Conservation (phyloP, 2,888 invertebrate genomes). For the Sphaerophoria rueppellii region DNA sequence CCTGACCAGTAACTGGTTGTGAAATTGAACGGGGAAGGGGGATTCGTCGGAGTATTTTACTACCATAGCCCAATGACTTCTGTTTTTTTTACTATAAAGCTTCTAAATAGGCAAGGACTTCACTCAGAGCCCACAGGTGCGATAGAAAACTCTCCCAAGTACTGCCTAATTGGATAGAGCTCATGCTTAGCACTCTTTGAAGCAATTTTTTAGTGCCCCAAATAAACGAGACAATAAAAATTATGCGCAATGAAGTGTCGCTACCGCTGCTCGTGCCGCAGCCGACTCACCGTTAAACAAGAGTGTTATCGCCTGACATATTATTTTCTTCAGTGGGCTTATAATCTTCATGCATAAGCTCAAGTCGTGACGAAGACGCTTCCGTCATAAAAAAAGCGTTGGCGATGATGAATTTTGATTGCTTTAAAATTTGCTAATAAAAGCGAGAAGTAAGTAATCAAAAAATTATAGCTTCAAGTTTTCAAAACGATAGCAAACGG, state of each 20-base stretch:
- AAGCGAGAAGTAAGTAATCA: constrained; percentile 55
- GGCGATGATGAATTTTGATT: constrained; percentile 71
- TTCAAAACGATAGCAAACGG: no score
- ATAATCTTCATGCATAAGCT: constrained; percentile 14
- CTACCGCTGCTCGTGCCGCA: not conserved
- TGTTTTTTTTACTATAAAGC: no score
- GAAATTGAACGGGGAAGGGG: not conserved
- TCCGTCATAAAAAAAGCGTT: not conserved
- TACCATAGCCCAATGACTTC: no score
- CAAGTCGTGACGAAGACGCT: constrained; percentile 6
- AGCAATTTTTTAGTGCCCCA: constrained; percentile 39
- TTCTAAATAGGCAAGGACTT: constrained; percentile 43
- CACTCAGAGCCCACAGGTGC: constrained; percentile 5
- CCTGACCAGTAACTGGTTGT: not conserved
- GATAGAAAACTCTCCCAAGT: constrained; percentile 4
- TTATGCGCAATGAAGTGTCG: constrained; percentile 54
- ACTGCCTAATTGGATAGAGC: constrained; percentile 43
- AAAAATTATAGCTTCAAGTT: constrained; percentile 25
- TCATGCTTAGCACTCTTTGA: constrained; percentile 13
- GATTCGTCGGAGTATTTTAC: not conserved
- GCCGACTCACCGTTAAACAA: constrained; percentile 52
- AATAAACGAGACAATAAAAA: constrained; percentile 68
- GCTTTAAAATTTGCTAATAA: constrained; percentile 70
- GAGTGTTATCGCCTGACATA: constrained; percentile 56
- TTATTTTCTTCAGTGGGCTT: constrained; percentile 36